Evolutionary conservation across 2,888 invertebrate species (phyloP).

Genomic region (Habrosyne pyritoides): DNA sequence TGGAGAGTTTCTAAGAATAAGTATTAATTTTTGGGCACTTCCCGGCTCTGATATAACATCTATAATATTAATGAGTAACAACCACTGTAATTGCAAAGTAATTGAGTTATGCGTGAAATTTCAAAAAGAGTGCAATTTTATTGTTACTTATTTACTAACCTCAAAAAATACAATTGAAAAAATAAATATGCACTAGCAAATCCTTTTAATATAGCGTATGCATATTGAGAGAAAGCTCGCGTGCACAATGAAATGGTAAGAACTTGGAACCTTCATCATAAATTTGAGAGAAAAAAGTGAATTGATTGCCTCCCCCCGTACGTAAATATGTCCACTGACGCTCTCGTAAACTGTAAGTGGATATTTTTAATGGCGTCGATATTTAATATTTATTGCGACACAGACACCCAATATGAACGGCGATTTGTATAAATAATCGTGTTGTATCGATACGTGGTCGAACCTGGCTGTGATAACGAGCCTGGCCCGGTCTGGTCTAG

Average conservation of each 20-base stretch:
- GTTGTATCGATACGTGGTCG: slow-evolving; percentile 56
- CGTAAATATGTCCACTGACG: slow-evolving; percentile 78
- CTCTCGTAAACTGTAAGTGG: slow-evolving; percentile 82
- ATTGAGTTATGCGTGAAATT: too few species aligned
- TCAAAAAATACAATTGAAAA: background rate
- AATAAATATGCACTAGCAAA: slow-evolving; percentile 21
- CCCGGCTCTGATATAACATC: too few species aligned
- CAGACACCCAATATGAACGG: slow-evolving; percentile 79
- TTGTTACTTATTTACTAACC: background rate
- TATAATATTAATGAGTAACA: too few species aligned
- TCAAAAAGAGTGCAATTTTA: too few species aligned
- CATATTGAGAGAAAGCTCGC: slow-evolving; percentile 59
- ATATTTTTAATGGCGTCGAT: slow-evolving; percentile 82
- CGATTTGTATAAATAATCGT: slow-evolving; percentile 75
- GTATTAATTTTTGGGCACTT: background rate
- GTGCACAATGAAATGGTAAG: slow-evolving; percentile 45
- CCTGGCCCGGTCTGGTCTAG: background rate
- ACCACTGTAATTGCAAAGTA: too few species aligned
- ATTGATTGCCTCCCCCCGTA: slow-evolving; percentile 73
- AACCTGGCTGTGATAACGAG: slow-evolving; percentile 25
- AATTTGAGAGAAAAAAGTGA: slow-evolving; percentile 67
- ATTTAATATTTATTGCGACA: slow-evolving; percentile 83
- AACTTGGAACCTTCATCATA: slow-evolving; percentile 32
- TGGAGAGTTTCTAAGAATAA: background rate
- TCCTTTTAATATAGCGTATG: slow-evolving; percentile 43